A percentile compares a stretch with the other conserved stretches of the same genome.
Evolutionary conservation across 2,113 vertebrate genomes (phyloP).

Genomic region (Galbula dea): DNA sequence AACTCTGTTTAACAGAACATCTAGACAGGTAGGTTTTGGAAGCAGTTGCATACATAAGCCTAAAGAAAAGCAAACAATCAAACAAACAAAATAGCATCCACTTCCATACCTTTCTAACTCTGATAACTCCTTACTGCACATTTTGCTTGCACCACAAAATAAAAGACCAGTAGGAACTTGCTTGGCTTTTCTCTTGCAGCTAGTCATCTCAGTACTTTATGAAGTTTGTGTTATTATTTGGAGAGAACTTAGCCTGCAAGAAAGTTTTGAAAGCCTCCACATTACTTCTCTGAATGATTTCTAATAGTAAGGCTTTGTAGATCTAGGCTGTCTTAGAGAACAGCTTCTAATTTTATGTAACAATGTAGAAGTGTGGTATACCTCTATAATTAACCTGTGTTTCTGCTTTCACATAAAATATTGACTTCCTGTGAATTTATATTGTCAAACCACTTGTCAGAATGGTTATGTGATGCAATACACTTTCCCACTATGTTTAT

Average conservation of each 20-base stretch:
- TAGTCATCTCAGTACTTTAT: background rate
- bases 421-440: background rate
- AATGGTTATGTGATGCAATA: background rate
- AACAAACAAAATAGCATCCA: background rate
- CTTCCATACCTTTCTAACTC: background rate
- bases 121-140: background rate
- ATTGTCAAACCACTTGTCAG: background rate
- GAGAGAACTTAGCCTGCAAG: background rate
- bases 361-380: background rate
- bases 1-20: background rate
- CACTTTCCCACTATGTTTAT: background rate
- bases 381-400: background rate
- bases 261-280: background rate
- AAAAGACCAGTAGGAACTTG: background rate
- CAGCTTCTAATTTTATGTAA: background rate
- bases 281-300: background rate
- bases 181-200: background rate
- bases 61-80: background rate
- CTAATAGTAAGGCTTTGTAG: background rate
- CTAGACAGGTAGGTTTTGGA: background rate
- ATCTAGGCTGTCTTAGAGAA: background rate
- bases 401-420: background rate
- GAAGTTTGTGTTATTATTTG: background rate
- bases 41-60: background rate
- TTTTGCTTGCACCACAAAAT: background rate